Evolutionary conservation across 2,113 vertebrate genomes (phyloP), one percentile per base, ranked within the genome.

Genomic region (Catharus minimus): DNA sequence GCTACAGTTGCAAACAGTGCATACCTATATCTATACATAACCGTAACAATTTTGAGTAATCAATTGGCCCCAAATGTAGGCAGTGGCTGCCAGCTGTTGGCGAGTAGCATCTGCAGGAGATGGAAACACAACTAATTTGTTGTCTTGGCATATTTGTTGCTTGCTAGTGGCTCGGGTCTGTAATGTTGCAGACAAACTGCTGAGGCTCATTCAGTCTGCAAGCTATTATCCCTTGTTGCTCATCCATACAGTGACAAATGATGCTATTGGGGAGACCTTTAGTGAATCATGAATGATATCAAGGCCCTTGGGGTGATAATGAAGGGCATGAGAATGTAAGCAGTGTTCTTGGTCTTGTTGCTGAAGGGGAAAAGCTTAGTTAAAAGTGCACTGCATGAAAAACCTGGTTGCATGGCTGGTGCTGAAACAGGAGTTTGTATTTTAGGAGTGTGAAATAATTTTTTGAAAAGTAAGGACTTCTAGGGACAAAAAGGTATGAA

Each of bases 401-500:
- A 62, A 3, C 12, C 24, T 49, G 4, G 2, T 16, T 84, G 15
- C 21, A 11, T 9, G 30, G 2, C 30, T 62, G 16, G 7, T 24
- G 15, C 27, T 26, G 30, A 72, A 87, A 21, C 5, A 64, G 27
- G 21, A 78, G 24, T 64, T 82, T 0, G 0, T 26, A n/a, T 58
- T 80, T 76, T 73, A 82, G 57, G 4, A 75, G 5, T 21, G 13
- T 15, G 3, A 8, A 15, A 43, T 47, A 0, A 52, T 62, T 83
- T 86, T 20, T 20, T 64, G n/a, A 81, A 66, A 69, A 74, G 33
- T 15, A 43, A 56, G 4, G 21, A 38, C 5, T 78, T 75, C 18
- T 39, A 30, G 3, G 13, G 15, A 66, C 39, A 81, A 89, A 69
- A 74, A 33, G 33, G 33, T 36, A 36, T 36, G 33, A 36, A 36